phyloP scores from a whole-genome alignment of 2,113 vertebrate genomes.

The Tachysurus vachellii region DNA sequence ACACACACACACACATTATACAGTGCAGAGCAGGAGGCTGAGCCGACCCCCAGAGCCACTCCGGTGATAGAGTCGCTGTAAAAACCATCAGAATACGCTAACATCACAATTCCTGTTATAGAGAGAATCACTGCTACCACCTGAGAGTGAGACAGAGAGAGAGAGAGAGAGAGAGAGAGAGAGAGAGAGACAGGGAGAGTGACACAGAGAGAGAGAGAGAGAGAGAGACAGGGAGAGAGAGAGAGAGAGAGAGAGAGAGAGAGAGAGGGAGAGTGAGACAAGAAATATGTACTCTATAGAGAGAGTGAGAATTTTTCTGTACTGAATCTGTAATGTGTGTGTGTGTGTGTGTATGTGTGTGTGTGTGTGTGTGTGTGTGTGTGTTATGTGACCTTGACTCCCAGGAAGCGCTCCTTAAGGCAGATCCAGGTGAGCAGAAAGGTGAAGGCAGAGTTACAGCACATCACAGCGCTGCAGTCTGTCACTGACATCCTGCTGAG shows the following conservation, averaged over 20 bases:
- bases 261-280: not conserved
- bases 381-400: slow-evolving; percentile 57
- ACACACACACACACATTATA: slow-evolving; percentile 57
- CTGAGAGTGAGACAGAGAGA: slow-evolving; percentile 39
- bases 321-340: not conserved
- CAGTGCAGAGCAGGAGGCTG: slow-evolving; percentile 63
- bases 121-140: slow-evolving; percentile 65
- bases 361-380: not conserved
- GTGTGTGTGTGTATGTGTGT: not conserved
- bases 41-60: slow-evolving; percentile 61
- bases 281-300: not conserved
- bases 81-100: slow-evolving; percentile 64
- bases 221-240: not conserved
- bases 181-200: not conserved
- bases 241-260: not conserved
- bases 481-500: slow-evolving; percentile 54
- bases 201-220: not conserved
- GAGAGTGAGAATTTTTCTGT: not conserved
- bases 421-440: slow-evolving; percentile 70
- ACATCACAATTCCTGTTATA: slow-evolving; percentile 66
- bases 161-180: not conserved
- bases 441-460: slow-evolving; percentile 64
- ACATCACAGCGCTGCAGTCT: slow-evolving; percentile 62
- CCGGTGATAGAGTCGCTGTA: slow-evolving; percentile 63
- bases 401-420: slow-evolving; percentile 66